These are phyloP conservation scores for Holocentrus rufus DNA, from an alignment of 2,797 vertebrate genomes.

Conservation along the genomic window DNA sequence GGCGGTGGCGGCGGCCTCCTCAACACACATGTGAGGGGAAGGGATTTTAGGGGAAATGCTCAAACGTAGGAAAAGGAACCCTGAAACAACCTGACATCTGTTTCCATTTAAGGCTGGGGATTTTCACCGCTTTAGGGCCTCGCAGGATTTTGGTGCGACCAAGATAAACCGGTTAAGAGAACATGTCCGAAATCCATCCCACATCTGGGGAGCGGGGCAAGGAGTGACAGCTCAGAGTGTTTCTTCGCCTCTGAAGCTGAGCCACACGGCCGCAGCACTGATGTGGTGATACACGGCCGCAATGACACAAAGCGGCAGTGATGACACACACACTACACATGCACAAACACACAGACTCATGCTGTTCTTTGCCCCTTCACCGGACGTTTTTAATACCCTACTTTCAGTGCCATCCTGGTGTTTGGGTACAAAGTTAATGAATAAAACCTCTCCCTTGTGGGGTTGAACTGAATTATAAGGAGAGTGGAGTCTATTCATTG, in stretches of 20 bases:
- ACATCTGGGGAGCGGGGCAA: conserved; percentile 55
- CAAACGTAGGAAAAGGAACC: conserved; percentile 68
- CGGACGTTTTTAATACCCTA: conserved; percentile 52
- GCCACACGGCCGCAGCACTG: conserved; percentile 41
- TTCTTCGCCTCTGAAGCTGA: conserved; percentile 51
- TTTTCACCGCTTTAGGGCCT: conserved; percentile 75
- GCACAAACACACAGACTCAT: neutral
- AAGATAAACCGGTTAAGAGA: conserved; percentile 81
- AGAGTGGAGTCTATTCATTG: conserved; percentile 66
- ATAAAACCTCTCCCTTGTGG: conserved; percentile 36
- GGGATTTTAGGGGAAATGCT: conserved; percentile 71
- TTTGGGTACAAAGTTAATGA: conserved; percentile 54
- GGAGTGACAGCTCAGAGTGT: conserved; percentile 65
- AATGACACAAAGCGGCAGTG: conserved; percentile 25
- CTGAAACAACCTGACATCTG: conserved; percentile 79
- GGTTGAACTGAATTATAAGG: conserved; percentile 70
- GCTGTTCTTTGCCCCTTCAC: neutral
- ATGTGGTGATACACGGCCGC: conserved; percentile 50
- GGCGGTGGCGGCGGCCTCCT: conserved; percentile 68
- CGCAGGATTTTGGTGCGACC: conserved; percentile 73
- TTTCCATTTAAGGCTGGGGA: conserved; percentile 74
- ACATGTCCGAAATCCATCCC: conserved; percentile 78
- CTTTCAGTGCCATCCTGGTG: conserved; percentile 26
- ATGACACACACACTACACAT: neutral
- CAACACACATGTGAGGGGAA: conserved; percentile 47